Evolutionary conservation across 2,113 vertebrate species (phyloP), one percentile per base, ranked within the genome.

Genomic region (Charina bottae): DNA sequence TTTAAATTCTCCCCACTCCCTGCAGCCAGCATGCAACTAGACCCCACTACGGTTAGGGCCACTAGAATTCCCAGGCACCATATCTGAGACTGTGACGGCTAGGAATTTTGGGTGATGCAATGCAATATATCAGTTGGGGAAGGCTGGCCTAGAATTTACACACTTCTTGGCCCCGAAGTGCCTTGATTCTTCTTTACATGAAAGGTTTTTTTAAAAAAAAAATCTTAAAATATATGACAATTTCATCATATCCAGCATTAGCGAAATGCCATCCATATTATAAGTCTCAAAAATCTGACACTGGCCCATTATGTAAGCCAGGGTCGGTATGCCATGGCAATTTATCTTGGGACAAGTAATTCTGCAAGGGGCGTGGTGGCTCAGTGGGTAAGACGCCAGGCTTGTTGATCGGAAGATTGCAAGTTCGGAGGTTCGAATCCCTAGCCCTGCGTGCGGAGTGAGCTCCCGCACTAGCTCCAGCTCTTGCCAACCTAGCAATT

Each of bases 331-430:
- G 68, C 9, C 90, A 49, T n/a, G 4, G 13, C 10, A 83, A 89
- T 91, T 94, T 95, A 54, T 92, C 93, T 94, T 91, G 94, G 93
- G 93, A 91, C 91, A 56, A 92, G 89, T 85, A 58, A 1, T 93
- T 95, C 89, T 90, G 90, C 89, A 94, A n/a, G n/a, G n/a, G n/a
- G n/a, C n/a, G n/a, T n/a, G n/a, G n/a, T n/a, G n/a, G n/a, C n/a
- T n/a, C n/a, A n/a, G n/a, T n/a, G n/a, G n/a, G n/a, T n/a, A n/a
- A n/a, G n/a, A n/a, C n/a, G n/a, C n/a, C n/a, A n/a, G n/a, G n/a
- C n/a, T n/a, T n/a, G n/a, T n/a, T n/a, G n/a, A n/a, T n/a, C n/a
- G n/a, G n/a, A n/a, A n/a, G n/a, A n/a, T n/a, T n/a, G n/a, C n/a
- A n/a, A n/a, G n/a, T n/a, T n/a, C n/a, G n/a, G n/a, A n/a, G n/a